Conservation (phyloP, 2,888 invertebrate species). For the Allygus modestus region DNA sequence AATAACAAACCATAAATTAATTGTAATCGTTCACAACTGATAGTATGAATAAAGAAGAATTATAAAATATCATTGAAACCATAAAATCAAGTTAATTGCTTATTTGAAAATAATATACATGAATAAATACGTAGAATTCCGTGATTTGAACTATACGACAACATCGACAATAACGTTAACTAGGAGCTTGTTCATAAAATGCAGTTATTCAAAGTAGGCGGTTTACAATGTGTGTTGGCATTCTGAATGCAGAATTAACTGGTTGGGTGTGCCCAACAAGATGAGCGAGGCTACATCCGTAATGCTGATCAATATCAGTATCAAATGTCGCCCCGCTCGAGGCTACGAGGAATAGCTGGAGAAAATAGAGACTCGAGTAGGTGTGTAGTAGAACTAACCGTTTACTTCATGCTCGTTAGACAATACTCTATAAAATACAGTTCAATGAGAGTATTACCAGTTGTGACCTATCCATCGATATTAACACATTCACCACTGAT, state of each 20-base stretch:
- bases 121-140: too few species aligned
- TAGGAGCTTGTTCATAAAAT: neutral
- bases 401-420: neutral
- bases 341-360: neutral
- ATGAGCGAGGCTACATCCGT: conserved; percentile 16
- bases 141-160: too few species aligned
- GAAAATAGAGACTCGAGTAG: conserved; percentile 17
- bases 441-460: too few species aligned
- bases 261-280: conserved; percentile 21
- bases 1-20: too few species aligned
- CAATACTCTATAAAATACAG: too few species aligned
- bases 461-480: too few species aligned
- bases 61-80: too few species aligned
- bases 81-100: too few species aligned
- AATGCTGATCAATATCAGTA: conserved; percentile 36
- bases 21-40: too few species aligned
- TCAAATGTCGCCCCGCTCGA: conserved; percentile 39
- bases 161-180: neutral
- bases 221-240: conserved; percentile 14
- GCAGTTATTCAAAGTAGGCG: conserved; percentile 20
- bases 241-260: conserved; percentile 19
- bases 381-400: neutral
- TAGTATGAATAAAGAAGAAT: too few species aligned
- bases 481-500: too few species aligned
- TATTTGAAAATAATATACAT: too few species aligned